Conservation (phyloP, 2,888 invertebrate species). For the Stenchaetothrips biformis region DNA sequence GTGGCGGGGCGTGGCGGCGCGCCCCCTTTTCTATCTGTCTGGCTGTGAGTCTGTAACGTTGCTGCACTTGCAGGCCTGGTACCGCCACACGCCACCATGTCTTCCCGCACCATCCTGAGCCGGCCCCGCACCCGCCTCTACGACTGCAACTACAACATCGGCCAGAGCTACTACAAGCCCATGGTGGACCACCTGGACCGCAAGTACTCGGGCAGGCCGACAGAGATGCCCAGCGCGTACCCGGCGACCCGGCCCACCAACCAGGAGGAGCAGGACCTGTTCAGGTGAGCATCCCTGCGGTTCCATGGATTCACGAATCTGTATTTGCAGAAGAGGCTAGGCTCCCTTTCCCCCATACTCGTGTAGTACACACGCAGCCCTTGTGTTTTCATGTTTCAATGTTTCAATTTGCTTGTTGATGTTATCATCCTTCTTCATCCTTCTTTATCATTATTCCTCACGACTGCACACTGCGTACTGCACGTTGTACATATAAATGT, state of each 20-base stretch:
- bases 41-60: background rate
- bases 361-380: background rate
- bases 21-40: background rate
- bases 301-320: background rate
- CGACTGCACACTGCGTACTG: too few species aligned
- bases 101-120: conserved; percentile 38
- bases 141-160: conserved; percentile 79
- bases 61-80: background rate
- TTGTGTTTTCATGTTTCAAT: background rate
- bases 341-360: background rate
- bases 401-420: background rate
- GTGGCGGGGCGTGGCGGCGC: background rate
- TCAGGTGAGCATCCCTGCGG: conserved; percentile 45
- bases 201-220: conserved; percentile 56
- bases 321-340: background rate
- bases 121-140: conserved; percentile 76
- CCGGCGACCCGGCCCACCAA: conserved; percentile 38
- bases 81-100: background rate
- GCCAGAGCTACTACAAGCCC: conserved; percentile 75
- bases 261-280: conserved; percentile 45
- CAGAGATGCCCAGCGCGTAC: conserved; percentile 40
- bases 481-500: too few species aligned
- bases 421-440: background rate
- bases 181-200: conserved; percentile 70
- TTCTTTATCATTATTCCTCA: background rate